Evolutionary conservation across 2,113 vertebrate genomes (phyloP), one percentile per base, ranked within the genome.

Genomic region (Lepus europaeus): DNA sequence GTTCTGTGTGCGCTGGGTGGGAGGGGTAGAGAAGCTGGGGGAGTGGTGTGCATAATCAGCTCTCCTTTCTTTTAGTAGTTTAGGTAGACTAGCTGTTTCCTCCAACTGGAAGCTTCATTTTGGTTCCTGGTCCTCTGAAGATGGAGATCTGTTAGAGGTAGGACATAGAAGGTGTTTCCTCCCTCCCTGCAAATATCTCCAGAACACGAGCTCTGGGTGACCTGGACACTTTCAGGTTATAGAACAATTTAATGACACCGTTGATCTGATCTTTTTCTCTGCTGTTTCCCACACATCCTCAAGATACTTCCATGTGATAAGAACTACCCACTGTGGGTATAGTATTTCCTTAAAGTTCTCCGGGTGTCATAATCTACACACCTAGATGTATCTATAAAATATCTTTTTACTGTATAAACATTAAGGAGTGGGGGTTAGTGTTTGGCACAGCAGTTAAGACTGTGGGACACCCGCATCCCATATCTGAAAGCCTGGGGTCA

Each of bases 141-240:
- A 94, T 56, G n/a, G 80, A 79, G 56, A 39, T 80, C 3, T 7
- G 61, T 11, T 80, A 12, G 68, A 84, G 89, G 23, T 16, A 22
- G 66, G 51, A 72, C 27, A 17, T 83, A 45, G 36, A 64, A 89
- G n/a, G 16, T 45, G 13, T 70, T 17, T 78, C 83, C 39, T 31
- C 53, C 45, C 78, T 51, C 69, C 74, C 78, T 92, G 61, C 91
- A 90, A 89, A 63, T 69, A 70, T n/a, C 53, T 79, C 74, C 20
- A 76, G 63, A 79, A 66, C 23, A 77, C 31, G 33, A 76, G 59
- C 53, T 68, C 80, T 72, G 80, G 84, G 66, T 83, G 53, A 79
- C 39, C 53, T 49, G 64, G 87, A 33, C 5, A 49, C 79, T 82
- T 90, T 77, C 61, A 89, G 56, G 51, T 76, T 69, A 56, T 16